Evolutionary conservation across 23 tunicate genomes (phyloP), one percentile per base, ranked within the genome.

Genomic region (Halocynthia aurantium): DNA sequence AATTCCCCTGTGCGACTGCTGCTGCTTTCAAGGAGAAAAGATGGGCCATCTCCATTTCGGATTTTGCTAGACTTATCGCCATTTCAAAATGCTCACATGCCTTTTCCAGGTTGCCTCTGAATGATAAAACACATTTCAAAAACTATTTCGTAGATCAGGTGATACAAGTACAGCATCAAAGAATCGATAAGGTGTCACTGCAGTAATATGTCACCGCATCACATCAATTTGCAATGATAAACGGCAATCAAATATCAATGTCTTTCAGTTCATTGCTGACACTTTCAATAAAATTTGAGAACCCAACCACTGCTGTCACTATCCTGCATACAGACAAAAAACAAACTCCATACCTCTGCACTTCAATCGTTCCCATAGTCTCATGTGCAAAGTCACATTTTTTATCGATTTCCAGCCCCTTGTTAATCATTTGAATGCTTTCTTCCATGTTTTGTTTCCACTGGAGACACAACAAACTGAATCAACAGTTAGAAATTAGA

Each of bases 301-400:
- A 13, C 2, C 63, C n/a, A 58, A 31, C 44, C 44, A 31, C 44
- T 31, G 4, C 44, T 31, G 44, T 31, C 44, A 31, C 44, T 31
- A 31, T 31, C 44, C 44, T 31, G 4, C 44, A 1, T 31, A 31
- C 44, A 31, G 44, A 31, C 44, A 31, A 31, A 31, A 31, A 31
- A 31, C 44, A 31, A 31, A 31, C 44, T 31, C 13, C 80, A 6
- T 54, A 91, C 97, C 87, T 74, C 61, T 91, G 97, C 15, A 85
- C 87, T 81, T 83, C 97, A 58, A 91, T 91, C 21, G 97, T 91
- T 15, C 88, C 97, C 87, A 91, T 83, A 0, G 87, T 91, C 52
- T 91, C 97, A 73, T 91, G 97, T 63, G 97, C 97, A 61, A 91
- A 91, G 57, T 91, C 97, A 64, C 97, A 91, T 77, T 85, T 82